Evolutionary conservation across 2,113 vertebrate genomes (phyloP).

Genomic region (Mastomys coucha): DNA sequence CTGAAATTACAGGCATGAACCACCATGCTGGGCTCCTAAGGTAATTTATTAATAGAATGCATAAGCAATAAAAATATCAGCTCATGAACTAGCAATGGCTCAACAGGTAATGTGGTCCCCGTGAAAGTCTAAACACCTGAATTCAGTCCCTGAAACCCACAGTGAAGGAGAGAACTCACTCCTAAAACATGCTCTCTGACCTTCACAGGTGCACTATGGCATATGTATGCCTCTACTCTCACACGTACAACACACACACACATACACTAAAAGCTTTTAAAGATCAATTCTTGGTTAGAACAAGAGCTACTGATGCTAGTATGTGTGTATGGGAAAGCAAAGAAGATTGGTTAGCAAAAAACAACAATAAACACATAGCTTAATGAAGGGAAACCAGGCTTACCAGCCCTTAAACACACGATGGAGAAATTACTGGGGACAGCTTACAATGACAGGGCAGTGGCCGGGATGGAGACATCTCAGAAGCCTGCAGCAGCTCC

Average conservation of each 20-base stretch:
- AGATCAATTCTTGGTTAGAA: not conserved
- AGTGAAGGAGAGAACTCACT: not conserved
- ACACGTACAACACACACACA: not conserved
- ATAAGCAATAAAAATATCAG: not conserved
- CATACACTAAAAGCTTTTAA: too few relatives aligned
- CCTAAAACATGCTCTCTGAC: not conserved
- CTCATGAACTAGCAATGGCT: not conserved
- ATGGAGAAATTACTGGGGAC: not conserved
- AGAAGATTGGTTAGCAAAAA: not conserved
- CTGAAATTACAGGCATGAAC: not conserved
- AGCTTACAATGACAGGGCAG: too few relatives aligned
- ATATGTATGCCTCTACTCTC: not conserved
- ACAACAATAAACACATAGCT: not conserved
- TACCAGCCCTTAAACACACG: not conserved
- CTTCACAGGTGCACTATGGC: not conserved
- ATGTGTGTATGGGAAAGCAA: not conserved
- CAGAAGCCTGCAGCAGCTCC: too few relatives aligned
- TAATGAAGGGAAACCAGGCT: not conserved
- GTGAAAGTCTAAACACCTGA: not conserved
- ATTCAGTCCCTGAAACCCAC: not conserved
- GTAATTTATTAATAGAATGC: not conserved
- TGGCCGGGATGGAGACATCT: too few relatives aligned
- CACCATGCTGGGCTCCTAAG: not conserved
- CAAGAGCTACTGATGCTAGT: not conserved
- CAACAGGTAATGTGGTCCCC: not conserved